Base-by-base conservation (phyloP, 2,888 invertebrate genomes). In the Drosophila neoperkinsi region DNA sequence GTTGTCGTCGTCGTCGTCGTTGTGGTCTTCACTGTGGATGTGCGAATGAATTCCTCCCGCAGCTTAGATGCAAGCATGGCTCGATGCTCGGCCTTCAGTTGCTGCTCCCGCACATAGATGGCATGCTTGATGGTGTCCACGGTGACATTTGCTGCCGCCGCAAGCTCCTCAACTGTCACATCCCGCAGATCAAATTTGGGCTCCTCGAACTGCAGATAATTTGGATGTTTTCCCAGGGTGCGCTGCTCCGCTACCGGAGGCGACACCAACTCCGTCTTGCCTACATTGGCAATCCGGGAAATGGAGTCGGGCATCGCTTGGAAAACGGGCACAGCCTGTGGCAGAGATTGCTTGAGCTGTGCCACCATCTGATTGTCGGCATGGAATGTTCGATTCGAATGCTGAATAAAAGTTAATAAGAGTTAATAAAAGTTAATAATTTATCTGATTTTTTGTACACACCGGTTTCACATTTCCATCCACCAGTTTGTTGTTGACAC, bases 81-180 rank as follows among this genome's bases (percentile, higher is more conserved):
- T 10, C 91, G 88, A 71, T 92, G 96, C 84, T 95, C 95, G 56
- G 94, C 95, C 88, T 96, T 89, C 74, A 96, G 90, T 91, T 96
- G 96, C 82, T 96, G 96, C 79, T 96, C 96, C 52, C 96, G 94
- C 80, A 96, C 93, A 6, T 95, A 94, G 61, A 97, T 96, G 0
- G 97, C 97, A 13, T 96, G 95, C 87, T 97, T 96, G 4, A 97
- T 95, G 10, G 96, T 96, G 70, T 96, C 96, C 90, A 96, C 95
- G 0, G 96, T 96, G 30, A 97, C 95, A 89, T 97, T 97, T 21
- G 96, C 96, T 7, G 96, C 96, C 68, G 95, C 95, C 0, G 96
- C 94, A 43, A 95, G 91, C 55, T 94, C 94, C 71, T 95, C 93
- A 0, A 93, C 90, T 2, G 95, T 94, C n/a, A 92, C 92, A 59